Evolutionary conservation across 2,797 vertebrate genomes (phyloP).

Genomic region (Eremophila alpestris): DNA sequence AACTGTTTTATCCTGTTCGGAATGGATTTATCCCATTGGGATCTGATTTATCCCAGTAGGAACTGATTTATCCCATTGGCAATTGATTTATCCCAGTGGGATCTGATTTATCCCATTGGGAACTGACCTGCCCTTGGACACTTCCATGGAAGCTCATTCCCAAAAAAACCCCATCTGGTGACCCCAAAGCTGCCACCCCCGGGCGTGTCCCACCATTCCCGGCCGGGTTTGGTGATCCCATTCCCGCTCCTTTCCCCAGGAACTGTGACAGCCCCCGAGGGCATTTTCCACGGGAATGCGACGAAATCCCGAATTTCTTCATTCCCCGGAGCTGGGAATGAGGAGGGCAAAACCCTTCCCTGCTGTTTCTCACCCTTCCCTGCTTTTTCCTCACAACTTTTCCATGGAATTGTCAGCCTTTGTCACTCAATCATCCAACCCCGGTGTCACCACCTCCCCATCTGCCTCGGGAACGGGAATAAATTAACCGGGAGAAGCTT

Average conservation of each 20-base stretch:
- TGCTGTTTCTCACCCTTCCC: neutral
- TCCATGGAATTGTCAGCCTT: slow-evolving; percentile 20
- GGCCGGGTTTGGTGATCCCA: neutral
- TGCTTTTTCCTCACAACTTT: neutral
- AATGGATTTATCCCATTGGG: neutral
- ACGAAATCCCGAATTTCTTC: neutral
- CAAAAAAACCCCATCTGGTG: neutral
- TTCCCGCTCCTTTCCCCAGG: neutral
- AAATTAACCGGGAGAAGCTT: slow-evolving; percentile 41
- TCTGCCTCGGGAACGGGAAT: slow-evolving; percentile 12
- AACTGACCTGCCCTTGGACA: too few species aligned
- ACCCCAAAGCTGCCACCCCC: rapidly evolving
- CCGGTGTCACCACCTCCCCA: neutral
- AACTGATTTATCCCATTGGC: too few species aligned
- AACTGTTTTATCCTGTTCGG: too few species aligned
- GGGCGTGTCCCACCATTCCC: rapidly evolving
- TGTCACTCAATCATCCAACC: neutral
- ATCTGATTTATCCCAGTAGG: neutral
- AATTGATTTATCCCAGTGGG: neutral
- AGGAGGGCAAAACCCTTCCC: neutral
- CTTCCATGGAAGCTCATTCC: neutral
- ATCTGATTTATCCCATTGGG: rapidly evolving
- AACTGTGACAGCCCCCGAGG: neutral
- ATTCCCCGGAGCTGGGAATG: neutral
- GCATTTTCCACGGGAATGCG: neutral